phyloP scores from a whole-genome alignment of 1,140 invertebrate species.

The Cotesia vestalis region DNA sequence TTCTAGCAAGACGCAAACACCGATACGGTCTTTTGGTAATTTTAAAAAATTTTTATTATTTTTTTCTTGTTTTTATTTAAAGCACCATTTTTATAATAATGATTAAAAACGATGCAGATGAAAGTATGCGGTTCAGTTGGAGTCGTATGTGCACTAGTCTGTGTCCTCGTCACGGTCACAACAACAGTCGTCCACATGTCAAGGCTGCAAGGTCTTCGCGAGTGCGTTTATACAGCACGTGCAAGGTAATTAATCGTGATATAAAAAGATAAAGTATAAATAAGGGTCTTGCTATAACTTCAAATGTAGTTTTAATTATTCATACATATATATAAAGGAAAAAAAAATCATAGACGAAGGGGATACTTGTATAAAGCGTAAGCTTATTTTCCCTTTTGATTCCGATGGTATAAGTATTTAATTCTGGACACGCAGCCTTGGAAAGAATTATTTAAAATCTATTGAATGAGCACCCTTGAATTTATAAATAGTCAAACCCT shows the following conservation, averaged over 20 bases:
- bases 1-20: constrained; percentile 82
- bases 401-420: constrained; percentile 9
- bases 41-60: not conserved
- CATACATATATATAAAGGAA: not conserved
- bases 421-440: not conserved
- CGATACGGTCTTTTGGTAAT: constrained; percentile 85
- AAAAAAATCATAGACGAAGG: constrained; percentile 7
- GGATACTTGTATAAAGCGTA: constrained; percentile 5
- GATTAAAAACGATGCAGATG: constrained; percentile 69
- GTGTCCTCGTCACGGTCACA: constrained; percentile 88
- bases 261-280: constrained; percentile 31
- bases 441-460: too few relatives aligned
- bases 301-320: constrained; percentile 6
- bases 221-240: constrained; percentile 81
- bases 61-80: constrained; percentile 9
- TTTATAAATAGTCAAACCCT: not conserved
- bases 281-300: not conserved
- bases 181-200: constrained; percentile 95
- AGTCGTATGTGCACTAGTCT: constrained; percentile 82
- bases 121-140: constrained; percentile 87
- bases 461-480: too few relatives aligned
- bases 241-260: constrained; percentile 53
- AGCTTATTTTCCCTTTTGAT: constrained; percentile 25
- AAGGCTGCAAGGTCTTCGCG: constrained; percentile 82
- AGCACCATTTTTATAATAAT: constrained; percentile 8